Conservation (phyloP, 2,113 vertebrate genomes). For the Menura novaehollandiae region DNA sequence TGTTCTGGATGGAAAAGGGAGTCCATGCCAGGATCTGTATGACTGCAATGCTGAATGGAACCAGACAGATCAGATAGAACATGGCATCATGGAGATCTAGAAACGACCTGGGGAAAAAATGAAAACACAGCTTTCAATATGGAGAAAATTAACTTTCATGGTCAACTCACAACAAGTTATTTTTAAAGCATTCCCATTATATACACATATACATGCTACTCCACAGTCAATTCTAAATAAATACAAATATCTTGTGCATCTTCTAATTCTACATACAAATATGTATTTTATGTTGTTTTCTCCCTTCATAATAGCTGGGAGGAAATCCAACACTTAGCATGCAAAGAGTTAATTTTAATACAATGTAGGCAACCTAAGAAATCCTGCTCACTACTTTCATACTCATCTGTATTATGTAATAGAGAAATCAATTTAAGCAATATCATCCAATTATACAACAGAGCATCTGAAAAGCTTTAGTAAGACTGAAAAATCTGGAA, state of each 20-base stretch:
- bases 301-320: background rate
- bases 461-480: background rate
- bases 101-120: constrained; percentile 64
- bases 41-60: constrained; percentile 76
- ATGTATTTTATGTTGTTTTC: background rate
- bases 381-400: background rate
- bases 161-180: background rate
- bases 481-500: background rate
- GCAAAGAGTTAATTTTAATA: background rate
- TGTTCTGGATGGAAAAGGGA: constrained; percentile 83
- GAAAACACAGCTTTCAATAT: background rate
- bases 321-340: background rate
- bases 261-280: background rate
- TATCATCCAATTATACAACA: background rate
- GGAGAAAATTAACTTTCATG: background rate
- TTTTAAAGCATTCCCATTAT: background rate
- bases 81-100: constrained; percentile 77
- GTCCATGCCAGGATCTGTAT: constrained; percentile 83
- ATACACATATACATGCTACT: background rate
- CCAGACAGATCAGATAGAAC: constrained; percentile 86
- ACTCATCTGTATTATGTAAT: background rate
- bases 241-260: background rate
- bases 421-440: background rate
- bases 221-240: background rate
- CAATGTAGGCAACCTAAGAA: background rate